These are phyloP conservation scores for Crotophaga sulcirostris DNA, from an alignment of 2,113 vertebrate species.

Conservation along the genomic window DNA sequence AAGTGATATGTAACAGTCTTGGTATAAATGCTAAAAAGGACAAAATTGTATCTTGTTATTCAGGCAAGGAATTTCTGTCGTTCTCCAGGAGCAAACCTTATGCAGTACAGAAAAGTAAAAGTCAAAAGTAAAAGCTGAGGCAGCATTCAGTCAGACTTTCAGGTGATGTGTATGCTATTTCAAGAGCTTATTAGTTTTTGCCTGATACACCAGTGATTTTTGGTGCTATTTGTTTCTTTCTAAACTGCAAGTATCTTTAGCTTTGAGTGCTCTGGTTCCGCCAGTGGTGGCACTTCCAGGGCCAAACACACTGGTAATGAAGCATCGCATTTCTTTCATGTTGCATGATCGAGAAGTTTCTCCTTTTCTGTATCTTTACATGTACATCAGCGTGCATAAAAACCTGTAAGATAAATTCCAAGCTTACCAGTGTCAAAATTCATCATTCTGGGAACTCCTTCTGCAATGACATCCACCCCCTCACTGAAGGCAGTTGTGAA, in stretches of 20 bases:
- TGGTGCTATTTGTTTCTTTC: neutral
- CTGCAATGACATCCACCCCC: constrained; percentile 75
- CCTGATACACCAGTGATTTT: neutral
- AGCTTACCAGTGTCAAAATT: constrained; percentile 79
- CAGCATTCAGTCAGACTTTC: neutral
- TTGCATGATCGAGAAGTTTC: neutral
- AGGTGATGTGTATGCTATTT: neutral
- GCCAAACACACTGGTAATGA: neutral
- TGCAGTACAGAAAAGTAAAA: neutral
- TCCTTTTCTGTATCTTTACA: neutral
- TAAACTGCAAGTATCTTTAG: neutral
- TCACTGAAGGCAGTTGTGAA: constrained; percentile 76
- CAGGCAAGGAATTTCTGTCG: neutral
- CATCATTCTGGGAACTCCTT: constrained; percentile 76
- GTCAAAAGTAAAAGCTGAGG: neutral
- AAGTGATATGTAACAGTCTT: neutral
- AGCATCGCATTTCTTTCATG: neutral
- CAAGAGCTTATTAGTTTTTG: neutral
- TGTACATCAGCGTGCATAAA: neutral
- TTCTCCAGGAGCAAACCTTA: neutral
- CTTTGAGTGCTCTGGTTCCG: neutral
- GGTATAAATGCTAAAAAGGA: neutral
- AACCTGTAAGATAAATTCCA: neutral
- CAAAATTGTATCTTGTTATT: neutral
- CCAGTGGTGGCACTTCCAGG: neutral